These are phyloP conservation scores for Gnathonemus longibarbis DNA, from an alignment of 2,113 vertebrate genomes.

Conservation along the genomic window DNA sequence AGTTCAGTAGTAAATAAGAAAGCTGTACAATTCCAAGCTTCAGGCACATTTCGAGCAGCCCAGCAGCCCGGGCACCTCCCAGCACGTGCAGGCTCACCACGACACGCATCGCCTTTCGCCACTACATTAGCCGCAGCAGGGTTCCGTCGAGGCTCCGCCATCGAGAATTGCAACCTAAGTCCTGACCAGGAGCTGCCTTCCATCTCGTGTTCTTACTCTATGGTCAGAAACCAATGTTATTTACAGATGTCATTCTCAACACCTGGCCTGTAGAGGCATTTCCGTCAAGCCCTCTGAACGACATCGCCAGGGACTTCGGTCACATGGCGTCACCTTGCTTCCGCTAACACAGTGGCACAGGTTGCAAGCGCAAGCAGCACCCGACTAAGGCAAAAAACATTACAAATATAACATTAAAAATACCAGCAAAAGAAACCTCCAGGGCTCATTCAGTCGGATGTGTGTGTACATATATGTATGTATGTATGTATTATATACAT, in stretches of 20 bases:
- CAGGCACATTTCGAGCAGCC: constrained; percentile 34
- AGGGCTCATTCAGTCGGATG: constrained; percentile 62
- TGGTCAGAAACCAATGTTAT: not conserved
- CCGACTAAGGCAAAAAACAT: constrained; percentile 26
- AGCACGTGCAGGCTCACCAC: not conserved
- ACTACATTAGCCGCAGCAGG: constrained; percentile 10
- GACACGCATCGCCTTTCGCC: constrained; percentile 36
- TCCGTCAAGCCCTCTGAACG: not conserved
- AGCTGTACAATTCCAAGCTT: constrained; percentile 67
- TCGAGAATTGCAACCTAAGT: not conserved
- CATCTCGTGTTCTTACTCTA: not conserved
- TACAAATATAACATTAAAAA: constrained; percentile 29
- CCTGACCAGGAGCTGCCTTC: not conserved
- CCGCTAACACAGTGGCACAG: constrained; percentile 29
- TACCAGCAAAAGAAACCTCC: constrained; percentile 45
- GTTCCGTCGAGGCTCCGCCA: not conserved
- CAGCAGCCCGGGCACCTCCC: not conserved
- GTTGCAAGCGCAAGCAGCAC: constrained; percentile 36
- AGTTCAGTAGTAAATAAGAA: constrained; percentile 84
- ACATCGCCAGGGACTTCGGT: not conserved
- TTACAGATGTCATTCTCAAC: not conserved
- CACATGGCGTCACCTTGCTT: not conserved
- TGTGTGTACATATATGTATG: constrained; percentile 38
- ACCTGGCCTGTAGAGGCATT: not conserved
- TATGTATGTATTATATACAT: not conserved